Evolutionary conservation across 2,797 vertebrate genomes (phyloP), one percentile per base, ranked within the genome.

Genomic region (Gymnopithys bicolor): DNA sequence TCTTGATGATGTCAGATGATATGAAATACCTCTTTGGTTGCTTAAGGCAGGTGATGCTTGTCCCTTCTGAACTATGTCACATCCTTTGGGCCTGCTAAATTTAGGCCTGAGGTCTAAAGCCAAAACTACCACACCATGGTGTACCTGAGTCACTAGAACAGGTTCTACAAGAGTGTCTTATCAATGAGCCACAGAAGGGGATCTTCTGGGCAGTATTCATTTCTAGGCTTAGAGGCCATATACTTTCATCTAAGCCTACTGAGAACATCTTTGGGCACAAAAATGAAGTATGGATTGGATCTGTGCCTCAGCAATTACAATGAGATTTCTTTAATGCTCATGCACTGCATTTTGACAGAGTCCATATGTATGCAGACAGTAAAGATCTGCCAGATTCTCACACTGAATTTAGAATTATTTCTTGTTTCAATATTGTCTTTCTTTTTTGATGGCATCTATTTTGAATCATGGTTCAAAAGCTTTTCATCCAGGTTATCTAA

Each of bases 261-360:
- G 43, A 63, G n/a, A 66, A 45, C 11, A 67, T 52, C 48, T 87
- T 76, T 49, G 71, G 81, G 39, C 86, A 48, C 22, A 67, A 82
- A 90, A 94, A 4, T 10, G 35, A 15, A 55, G 22, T 45, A 52
- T 67, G 35, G 14, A 39, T 95, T 87, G 78, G 63, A 70, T 25
- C 82, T 6, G 8, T 76, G 81, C 63, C 78, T 70, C 64, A 90
- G 63, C 71, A 92, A 32, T 75, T 82, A 78, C 75, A 77, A 22
- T 63, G 68, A 90, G 55, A 52, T 81, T 78, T 56, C 55, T 89
- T 87, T 89, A 66, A 39, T 63, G 43, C 59, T 87, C 68, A 87
- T 79, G 43, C 51, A 59, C 51, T 75, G 62, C 17, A 35, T 93
- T 90, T 95, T 94, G 85, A 68, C 80, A 94, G 59, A 19, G 7